A percentile compares a stretch with the other conserved stretches of the same genome.
Evolutionary conservation across 1,140 invertebrate genomes (phyloP).

Genomic region (Heliconius nattereri): DNA sequence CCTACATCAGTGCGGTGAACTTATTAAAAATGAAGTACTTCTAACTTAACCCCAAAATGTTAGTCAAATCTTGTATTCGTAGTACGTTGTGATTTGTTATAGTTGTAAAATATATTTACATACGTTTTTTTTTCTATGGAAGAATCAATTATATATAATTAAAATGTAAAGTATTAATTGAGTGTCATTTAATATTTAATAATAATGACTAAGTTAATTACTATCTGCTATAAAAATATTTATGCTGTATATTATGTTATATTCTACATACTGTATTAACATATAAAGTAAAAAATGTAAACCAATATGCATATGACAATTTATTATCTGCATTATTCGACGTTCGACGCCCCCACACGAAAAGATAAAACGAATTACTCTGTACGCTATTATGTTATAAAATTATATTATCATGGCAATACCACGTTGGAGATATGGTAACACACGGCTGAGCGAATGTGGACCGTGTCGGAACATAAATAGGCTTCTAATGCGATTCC

Average conservation of each 20-base stretch:
- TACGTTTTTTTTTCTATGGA: too few relatives aligned
- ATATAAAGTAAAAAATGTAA: background rate
- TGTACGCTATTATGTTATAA: conserved; percentile 32
- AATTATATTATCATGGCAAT: conserved; percentile 33
- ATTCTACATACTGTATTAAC: background rate
- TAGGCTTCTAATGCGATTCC: conserved; percentile 23
- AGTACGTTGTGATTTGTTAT: background rate
- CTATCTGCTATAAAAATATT: too few relatives aligned
- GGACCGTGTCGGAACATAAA: conserved; percentile 17
- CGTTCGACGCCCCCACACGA: conserved; percentile 18
- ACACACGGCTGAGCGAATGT: conserved; percentile 21
- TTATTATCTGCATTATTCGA: background rate
- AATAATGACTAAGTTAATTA: too few relatives aligned
- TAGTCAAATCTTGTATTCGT: conserved; percentile 4
- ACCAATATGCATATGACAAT: background rate
- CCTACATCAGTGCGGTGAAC: conserved; percentile 36
- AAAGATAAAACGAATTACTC: conserved; percentile 30
- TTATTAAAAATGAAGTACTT: conserved; percentile 8
- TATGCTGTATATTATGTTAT: too few relatives aligned
- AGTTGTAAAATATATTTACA: too few relatives aligned
- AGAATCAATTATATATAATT: too few relatives aligned
- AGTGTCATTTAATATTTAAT: too few relatives aligned
- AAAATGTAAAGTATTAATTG: too few relatives aligned
- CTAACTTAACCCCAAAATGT: background rate
- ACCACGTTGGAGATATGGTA: conserved; percentile 19